Conservation (phyloP, 2,113 vertebrate genomes). For the Otus sunia region DNA sequence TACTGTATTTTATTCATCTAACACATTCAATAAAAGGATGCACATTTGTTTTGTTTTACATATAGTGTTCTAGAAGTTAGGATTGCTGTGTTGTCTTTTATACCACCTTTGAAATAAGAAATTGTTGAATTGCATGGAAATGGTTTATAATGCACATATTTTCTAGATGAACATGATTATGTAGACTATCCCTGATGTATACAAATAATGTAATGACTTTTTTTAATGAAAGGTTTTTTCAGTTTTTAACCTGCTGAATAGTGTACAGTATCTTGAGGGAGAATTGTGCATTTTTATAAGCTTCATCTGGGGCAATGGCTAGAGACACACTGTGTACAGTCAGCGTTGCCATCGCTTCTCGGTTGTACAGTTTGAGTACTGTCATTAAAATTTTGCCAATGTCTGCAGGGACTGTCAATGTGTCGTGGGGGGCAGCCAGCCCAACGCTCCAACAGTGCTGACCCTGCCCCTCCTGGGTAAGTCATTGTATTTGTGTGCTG, state of each 20-base stretch:
- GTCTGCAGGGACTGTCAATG: background rate
- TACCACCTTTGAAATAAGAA: constrained; percentile 63
- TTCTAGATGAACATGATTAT: constrained; percentile 61
- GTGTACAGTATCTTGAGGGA: constrained; percentile 74
- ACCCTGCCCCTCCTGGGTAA: background rate
- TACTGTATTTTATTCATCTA: constrained; percentile 5
- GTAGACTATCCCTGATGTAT: constrained; percentile 56
- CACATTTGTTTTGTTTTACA: constrained; percentile 29
- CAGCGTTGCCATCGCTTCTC: background rate
- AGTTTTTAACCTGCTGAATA: constrained; percentile 68
- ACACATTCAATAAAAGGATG: background rate
- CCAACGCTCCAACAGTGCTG: background rate
- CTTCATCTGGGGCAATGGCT: constrained; percentile 7
- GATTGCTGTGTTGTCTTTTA: constrained; percentile 58
- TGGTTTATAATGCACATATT: constrained; percentile 71
- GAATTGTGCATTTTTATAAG: constrained; percentile 63
- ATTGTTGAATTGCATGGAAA: constrained; percentile 64
- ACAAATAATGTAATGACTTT: constrained; percentile 75
- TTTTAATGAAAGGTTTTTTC: constrained; percentile 63
- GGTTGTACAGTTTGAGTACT: constrained; percentile 55
- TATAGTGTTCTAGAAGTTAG: constrained; percentile 29
- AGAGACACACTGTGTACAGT: constrained; percentile 20
- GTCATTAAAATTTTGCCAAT: constrained; percentile 66
- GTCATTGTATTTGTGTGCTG: background rate
- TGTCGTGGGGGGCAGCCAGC: background rate